A percentile compares a stretch with the other conserved stretches of the same genome.
These are phyloP conservation scores for Emydura subglobosa DNA, from an alignment of 2,113 vertebrate species.

Conservation along the genomic window DNA sequence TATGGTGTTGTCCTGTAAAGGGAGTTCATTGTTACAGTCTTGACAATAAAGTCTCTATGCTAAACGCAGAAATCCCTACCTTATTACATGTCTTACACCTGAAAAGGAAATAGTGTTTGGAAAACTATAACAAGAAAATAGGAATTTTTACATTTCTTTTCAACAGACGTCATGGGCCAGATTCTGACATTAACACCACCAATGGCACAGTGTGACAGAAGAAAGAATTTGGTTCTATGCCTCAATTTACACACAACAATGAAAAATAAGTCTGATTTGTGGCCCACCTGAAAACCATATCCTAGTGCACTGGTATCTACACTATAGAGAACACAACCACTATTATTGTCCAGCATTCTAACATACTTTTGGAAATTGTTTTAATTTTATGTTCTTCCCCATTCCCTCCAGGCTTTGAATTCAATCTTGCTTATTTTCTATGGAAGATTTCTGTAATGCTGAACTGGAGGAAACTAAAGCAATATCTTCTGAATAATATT, in stretches of 20 bases:
- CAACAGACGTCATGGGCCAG: background rate
- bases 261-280: background rate
- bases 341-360: background rate
- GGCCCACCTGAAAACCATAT: background rate
- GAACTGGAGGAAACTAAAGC: background rate
- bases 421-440: background rate
- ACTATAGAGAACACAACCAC: background rate
- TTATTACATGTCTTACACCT: background rate
- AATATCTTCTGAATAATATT: background rate
- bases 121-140: background rate
- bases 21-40: background rate
- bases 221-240: background rate
- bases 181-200: background rate
- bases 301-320: background rate
- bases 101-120: background rate
- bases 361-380: background rate
- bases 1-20: background rate
- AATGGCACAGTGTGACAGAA: background rate
- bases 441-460: background rate
- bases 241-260: background rate
- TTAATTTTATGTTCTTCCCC: background rate
- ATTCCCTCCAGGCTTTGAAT: background rate
- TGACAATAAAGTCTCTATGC: background rate
- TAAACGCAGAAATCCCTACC: background rate
- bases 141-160: background rate